phyloP scores from a whole-genome alignment of 1,140 invertebrate species.

The Steinernema khuongi region DNA sequence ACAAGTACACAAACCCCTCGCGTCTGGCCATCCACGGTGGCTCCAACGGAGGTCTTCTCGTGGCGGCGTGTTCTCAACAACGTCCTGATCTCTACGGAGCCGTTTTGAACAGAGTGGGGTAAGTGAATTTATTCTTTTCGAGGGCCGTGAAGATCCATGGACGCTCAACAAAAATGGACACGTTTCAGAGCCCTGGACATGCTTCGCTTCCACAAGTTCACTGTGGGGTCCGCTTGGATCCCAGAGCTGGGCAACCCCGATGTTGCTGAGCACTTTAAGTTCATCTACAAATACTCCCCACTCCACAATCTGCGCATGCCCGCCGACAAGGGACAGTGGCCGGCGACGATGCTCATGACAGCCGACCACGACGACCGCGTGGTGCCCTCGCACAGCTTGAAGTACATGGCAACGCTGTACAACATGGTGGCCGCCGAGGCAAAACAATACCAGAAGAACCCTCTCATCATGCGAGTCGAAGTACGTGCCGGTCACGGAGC shows the following conservation, averaged over 20 bases:
- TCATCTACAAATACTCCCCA: conserved; percentile 82
- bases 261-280: conserved; percentile 78
- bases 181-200: conserved; percentile 86
- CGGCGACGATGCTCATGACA: conserved; percentile 79
- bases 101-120: conserved; percentile 84
- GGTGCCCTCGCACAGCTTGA: conserved; percentile 88
- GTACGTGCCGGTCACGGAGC: conserved; percentile 90
- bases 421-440: conserved; percentile 67
- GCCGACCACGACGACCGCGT: conserved; percentile 97
- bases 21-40: conserved; percentile 80
- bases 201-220: conserved; percentile 95
- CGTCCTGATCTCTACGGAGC: conserved; percentile 87
- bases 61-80: conserved; percentile 83
- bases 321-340: conserved; percentile 69
- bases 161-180: background rate
- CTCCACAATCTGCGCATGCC: conserved; percentile 81
- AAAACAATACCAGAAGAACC: conserved; percentile 73
- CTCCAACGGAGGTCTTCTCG: conserved; percentile 89
- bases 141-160: no score
- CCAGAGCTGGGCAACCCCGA: conserved; percentile 91
- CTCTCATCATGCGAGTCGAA: conserved; percentile 80
- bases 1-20: conserved; percentile 72
- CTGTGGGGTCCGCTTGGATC: conserved; percentile 90
- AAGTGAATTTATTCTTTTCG: no score
- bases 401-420: conserved; percentile 86